Base-by-base conservation (phyloP, 2,113 vertebrate species). In the Chamaetylas fuelleborni region DNA sequence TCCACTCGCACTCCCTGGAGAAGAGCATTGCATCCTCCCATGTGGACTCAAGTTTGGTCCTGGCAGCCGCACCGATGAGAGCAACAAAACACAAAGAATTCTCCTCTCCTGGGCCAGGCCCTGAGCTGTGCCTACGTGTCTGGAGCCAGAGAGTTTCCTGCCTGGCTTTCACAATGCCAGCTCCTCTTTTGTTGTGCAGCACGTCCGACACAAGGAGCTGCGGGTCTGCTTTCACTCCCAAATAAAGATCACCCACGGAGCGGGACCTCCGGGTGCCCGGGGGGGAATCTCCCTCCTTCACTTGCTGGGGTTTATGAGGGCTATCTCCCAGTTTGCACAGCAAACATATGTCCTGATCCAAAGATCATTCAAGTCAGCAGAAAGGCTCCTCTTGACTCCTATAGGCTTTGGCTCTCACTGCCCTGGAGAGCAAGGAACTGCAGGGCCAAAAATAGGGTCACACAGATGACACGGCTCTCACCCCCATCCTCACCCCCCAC, bases 401-500 rank as follows among this genome's bases (percentile, higher is more conserved):
- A 2, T 2, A 47, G 60, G 61, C 69, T 91, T 92, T 88, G 78
- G 26, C 23, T 92, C 51, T 82, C 18, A 33, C 34, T 77, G 33
- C 33, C 43, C 50, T 51, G 66, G 25, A 70, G 12, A 85, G 62
- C 40, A 53, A 87, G 40, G 60, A 76, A 50, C 84, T 51, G 22
- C 11, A 45, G 50, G 56, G n/a, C 51, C 64, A 78, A 81, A 91
- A 94, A 92, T 73, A 87, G 57, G 54, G 45, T 60, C 23, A 6
- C 34, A 79, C 22, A 72, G 58, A 96, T 91, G 92, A 94, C 89
- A 88, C 1, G 0, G 48, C 19, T 85, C 74, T 90, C 57, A 79
- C 72, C 86, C 95, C 83, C 26, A 26, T 72, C 82, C 86, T 96
- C 66, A 88, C 36, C 69, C 50, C 72, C 87, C 94, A 96, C 94